Evolutionary conservation across 2,888 invertebrate genomes (phyloP), one percentile per base, ranked within the genome.

Genomic region (Pocota personata): DNA sequence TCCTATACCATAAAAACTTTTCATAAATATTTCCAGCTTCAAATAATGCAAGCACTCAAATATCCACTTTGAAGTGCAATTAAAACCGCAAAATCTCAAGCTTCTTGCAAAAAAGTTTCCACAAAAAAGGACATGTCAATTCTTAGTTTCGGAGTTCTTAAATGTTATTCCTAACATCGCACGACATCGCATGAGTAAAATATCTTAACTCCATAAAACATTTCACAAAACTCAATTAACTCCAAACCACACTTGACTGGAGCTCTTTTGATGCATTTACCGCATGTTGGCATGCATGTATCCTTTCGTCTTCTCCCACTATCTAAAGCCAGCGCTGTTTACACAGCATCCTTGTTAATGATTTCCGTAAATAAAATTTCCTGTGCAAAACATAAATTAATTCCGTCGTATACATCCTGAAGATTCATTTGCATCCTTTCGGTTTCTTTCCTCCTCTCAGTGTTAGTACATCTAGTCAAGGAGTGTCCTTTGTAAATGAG

Each of bases 301-400:
- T 71, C 46, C 69, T 55, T 75, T 50, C 37, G n/a, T n/a, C 32
- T 16, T 14, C 16, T 19, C 10, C 12, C 35, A n/a, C 57, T 4
- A 1, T 8, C n/a, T n/a, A 35, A 60, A 6, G 37, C 40, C 37
- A n/a, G 12, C 16, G 16, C 66, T 52, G 21, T 30, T 43, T 16
- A 50, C 50, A n/a, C 8, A 32, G 76, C 60, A 82, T 82, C 80
- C 76, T 77, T 86, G 72, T 86, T 86, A 86, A 86, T 86, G 86
- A 86, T 86, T 86, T 86, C 86, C 86, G 80, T 55, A 80, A 86
- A 86, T 86, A 86, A 82, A 86, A 86, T 86, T 86, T 86, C 86
- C 86, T 86, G 86, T 80, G 86, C 86, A 86, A 72, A 82, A 82
- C 76, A 86, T 86, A 86, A 86, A 86, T 86, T 86, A 82, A 86